phyloP scores from a whole-genome alignment of 1,140 invertebrate species.

The Hypothenemus hampei region DNA sequence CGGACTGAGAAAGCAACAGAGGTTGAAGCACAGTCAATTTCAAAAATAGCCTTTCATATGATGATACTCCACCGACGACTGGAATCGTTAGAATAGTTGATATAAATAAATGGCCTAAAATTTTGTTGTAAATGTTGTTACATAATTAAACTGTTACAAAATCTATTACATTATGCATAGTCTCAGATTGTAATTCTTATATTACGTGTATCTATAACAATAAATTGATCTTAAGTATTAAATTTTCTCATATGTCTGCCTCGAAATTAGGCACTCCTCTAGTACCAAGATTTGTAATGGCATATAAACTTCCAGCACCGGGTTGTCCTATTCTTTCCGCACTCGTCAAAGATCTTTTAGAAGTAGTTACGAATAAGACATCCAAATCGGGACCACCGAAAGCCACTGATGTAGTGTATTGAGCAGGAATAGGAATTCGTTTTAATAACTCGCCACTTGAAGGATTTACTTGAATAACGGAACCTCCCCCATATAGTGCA shows the following conservation, averaged over 20 bases:
- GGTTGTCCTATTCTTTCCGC: conserved; percentile 55
- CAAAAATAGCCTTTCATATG: no score
- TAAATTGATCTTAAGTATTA: conserved; percentile 6
- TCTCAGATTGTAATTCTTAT: conserved; percentile 20
- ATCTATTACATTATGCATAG: conserved; percentile 6
- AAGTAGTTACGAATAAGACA: conserved; percentile 71
- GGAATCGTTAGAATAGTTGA: conserved; percentile 2
- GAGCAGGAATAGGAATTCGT: conserved; percentile 56
- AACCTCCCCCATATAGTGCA: conserved; percentile 50
- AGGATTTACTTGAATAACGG: conserved; percentile 54
- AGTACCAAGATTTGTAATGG: conserved; percentile 60
- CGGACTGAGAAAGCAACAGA: no score
- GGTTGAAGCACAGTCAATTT: no score
- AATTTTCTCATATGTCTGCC: conserved; percentile 29
- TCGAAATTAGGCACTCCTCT: conserved; percentile 47
- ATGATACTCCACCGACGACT: conserved; percentile 2
- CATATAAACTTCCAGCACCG: conserved; percentile 67
- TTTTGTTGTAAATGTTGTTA: conserved; percentile 19
- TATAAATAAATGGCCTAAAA: conserved; percentile 14
- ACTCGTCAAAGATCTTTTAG: conserved; percentile 46
- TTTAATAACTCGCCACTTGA: conserved; percentile 51
- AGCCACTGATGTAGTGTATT: conserved; percentile 69
- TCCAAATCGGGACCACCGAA: conserved; percentile 75
- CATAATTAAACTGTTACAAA: conserved; percentile 11
- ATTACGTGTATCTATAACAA: conserved; percentile 17